Evolutionary conservation across 2,888 invertebrate species (phyloP).

Genomic region (Drosophila fulvimacula): DNA sequence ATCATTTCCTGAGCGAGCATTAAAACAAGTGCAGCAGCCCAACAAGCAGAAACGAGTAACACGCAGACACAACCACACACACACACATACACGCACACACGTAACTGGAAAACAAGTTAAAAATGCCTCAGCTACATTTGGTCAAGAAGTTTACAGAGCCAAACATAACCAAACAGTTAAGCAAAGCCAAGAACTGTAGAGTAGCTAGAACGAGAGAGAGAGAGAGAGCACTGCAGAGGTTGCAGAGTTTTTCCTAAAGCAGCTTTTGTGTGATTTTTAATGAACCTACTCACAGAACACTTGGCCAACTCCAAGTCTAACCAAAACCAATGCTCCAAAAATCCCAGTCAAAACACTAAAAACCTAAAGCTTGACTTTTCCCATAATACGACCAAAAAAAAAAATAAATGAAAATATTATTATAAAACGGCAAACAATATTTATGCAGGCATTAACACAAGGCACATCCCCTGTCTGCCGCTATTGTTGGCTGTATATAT

Average conservation of each 20-base stretch:
- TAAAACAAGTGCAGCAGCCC: constrained; percentile 43
- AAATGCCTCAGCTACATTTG: constrained; percentile 75
- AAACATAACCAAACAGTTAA: constrained; percentile 32
- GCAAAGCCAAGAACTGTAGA: constrained; percentile 32
- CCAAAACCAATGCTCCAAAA: constrained; percentile 18
- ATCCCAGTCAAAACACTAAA: constrained; percentile 35
- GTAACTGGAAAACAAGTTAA: constrained; percentile 76
- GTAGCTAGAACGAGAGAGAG: not conserved
- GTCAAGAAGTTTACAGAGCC: constrained; percentile 72
- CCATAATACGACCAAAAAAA: constrained; percentile 37
- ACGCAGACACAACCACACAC: constrained; percentile 27
- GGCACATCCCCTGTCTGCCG: constrained; percentile 32
- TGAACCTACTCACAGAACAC: constrained; percentile 73
- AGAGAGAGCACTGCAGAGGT: constrained; percentile 8
- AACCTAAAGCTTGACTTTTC: constrained; percentile 44
- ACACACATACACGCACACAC: constrained; percentile 27
- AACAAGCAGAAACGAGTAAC: constrained; percentile 61
- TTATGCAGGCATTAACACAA: constrained; percentile 71
- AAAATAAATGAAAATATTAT: constrained; percentile 9
- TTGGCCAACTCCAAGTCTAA: constrained; percentile 34
- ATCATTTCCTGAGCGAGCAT: not conserved
- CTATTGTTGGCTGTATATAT: not conserved
- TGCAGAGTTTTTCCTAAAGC: constrained; percentile 45
- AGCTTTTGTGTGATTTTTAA: constrained; percentile 70
- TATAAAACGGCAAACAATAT: constrained; percentile 59